Base-by-base conservation (phyloP, 2,113 vertebrate species). In the Callopanchax toddi region DNA sequence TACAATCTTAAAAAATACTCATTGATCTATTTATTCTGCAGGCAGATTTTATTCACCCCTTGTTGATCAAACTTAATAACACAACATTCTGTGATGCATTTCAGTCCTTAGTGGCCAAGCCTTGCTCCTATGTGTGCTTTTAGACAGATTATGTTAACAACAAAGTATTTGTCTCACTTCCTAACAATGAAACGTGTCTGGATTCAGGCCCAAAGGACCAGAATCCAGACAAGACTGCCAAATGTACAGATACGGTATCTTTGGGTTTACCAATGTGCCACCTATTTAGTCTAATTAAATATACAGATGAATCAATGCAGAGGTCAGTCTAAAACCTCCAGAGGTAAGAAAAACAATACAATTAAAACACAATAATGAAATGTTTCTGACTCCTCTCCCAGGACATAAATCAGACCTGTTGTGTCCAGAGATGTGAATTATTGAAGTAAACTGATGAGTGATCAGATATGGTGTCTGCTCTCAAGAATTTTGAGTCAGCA, bases 101-200 rank as follows among this genome's bases (percentile, higher is more conserved):
- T n/a, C 1, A 22, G 7, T 44, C 2, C 17, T 46, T 34, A 16
- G 17, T 62, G 51, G 17, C 63, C 72, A 60, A 86, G 76, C 76
- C 83, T 86, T 81, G 85, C 77, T 87, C 79, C 83, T 83, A 43
- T 68, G 29, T 42, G 17, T 40, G 46, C 12, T 45, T 52, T 16
- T 16, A 3, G 1, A 36, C n/a, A 22, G 36, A 62, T 42, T 52
- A 6, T 23, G 13, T 22, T 6, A 40, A 34, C 32, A 52, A 39
- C 22, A 45, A 10, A 17, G 20, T 36, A 53, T 61, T 25, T 50
- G 50, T 70, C 51, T 15, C 5, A 18, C 25, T 44, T 2, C 23
- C 2, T 70, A 37, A 17, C 8, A 49, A 15, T 13, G 9, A 50
- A 12, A 18, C 44, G 54, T 5, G 17, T 56, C 23, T 60, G 39